Evolutionary conservation across 2,797 vertebrate species (phyloP), one percentile per base, ranked within the genome.

Genomic region (Sebastiscus tertius): DNA sequence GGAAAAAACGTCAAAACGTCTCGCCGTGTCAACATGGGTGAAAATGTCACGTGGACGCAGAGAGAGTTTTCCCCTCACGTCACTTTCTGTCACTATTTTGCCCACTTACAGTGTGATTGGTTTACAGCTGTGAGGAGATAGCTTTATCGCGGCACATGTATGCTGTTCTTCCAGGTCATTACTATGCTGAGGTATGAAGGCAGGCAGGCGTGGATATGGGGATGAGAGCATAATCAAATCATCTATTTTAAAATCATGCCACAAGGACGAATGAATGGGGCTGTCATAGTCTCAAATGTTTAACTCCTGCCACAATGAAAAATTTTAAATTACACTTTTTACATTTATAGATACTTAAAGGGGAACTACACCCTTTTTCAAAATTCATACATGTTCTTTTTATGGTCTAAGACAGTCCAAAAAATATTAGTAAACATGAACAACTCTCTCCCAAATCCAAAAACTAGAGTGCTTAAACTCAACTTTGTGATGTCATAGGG

Each of bases 41-140:
- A 85, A 91, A 87, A 86, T 83, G 88, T 91, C 93, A 94, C 75
- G 22, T 80, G 83, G 80, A 82, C 0, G 1, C 14, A 3, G 68
- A 56, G 55, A 75, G 60, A 66, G 59, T 88, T 88, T 82, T 83
- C 84, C 77, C 62, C 61, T 78, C 70, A 14, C 60, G 61, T 91
- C 88, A 87, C 56, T 81, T 77, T 89, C 76, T 75, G 68, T 89
- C 81, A 77, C 84, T 55, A 77, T 85, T 89, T 81, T 65, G 59
- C 72, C 79, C 78, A 89, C 86, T 91, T 77, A 34, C 2, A 29
- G 70, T 60, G 67, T 69, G 73, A 83, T 31, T 26, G 34, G 61
- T 69, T 42, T 80, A 8, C 82, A 87, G 91, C 75, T 75, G 79
- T 20, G 8, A 9, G 62, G 79, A 46, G 89, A 89, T 56, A 77